These are phyloP conservation scores for Drosophila mojavensis DNA, from an alignment of 1,140 invertebrate genomes.

Conservation along the genomic window DNA sequence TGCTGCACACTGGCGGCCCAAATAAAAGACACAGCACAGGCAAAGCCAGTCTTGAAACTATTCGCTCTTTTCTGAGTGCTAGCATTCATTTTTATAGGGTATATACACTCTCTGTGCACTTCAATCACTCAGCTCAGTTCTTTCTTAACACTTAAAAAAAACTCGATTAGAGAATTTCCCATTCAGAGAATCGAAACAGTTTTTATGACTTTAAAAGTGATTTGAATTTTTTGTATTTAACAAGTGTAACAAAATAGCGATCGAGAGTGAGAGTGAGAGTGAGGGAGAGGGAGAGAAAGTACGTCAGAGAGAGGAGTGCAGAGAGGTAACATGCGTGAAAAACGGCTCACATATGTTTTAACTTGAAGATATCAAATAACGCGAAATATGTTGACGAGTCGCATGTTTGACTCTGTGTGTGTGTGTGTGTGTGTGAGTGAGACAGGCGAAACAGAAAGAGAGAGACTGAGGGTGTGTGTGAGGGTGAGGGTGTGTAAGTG, in stretches of 20 bases:
- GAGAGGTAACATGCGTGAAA: constrained; percentile 14
- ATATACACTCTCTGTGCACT: no score
- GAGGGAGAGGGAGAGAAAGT: background rate
- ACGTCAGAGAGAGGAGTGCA: background rate
- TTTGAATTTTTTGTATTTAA: background rate
- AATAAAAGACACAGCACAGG: background rate
- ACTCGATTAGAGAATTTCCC: no score
- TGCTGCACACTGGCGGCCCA: background rate
- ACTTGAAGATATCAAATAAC: constrained; percentile 53
- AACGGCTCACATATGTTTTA: constrained; percentile 32
- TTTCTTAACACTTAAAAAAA: background rate
- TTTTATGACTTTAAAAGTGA: constrained; percentile 11
- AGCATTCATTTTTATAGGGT: no score
- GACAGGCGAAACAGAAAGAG: background rate
- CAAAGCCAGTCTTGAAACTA: background rate
- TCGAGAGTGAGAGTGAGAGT: background rate
- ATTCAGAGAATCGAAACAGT: background rate
- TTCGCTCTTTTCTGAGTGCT: no score
- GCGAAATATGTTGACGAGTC: constrained; percentile 46
- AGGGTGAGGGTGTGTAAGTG: constrained; percentile 21
- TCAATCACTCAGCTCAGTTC: no score
- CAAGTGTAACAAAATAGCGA: constrained; percentile 9
- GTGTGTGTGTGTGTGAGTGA: constrained; percentile 12
- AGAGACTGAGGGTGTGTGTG: constrained; percentile 15
- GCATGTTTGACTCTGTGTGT: background rate